A percentile compares a stretch with the other conserved stretches of the same genome.
phyloP scores from a whole-genome alignment of 2,113 vertebrate species.

The Ctenomys sociabilis region DNA sequence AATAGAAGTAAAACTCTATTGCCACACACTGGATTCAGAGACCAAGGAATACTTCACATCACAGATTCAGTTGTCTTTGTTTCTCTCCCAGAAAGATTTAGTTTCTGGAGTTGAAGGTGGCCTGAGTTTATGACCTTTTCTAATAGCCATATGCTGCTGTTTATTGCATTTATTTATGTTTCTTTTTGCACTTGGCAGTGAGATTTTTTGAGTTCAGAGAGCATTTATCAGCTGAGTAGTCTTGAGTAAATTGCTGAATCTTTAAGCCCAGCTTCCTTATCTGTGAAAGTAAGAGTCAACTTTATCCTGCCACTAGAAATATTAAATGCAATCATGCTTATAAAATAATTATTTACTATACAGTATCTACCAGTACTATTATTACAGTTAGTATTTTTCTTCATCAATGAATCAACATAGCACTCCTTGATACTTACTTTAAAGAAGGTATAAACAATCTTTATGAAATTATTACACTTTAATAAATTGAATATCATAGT shows the following conservation, averaged over 20 bases:
- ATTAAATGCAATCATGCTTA: background rate
- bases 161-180: background rate
- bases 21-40: background rate
- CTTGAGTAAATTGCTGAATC: background rate
- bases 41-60: background rate
- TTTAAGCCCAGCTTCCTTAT: background rate
- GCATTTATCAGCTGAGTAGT: background rate
- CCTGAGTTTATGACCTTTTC: background rate
- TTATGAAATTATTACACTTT: background rate
- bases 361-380: background rate
- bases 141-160: background rate
- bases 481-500: background rate
- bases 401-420: background rate
- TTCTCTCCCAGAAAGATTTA: background rate
- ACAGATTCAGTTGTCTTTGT: background rate
- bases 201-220: background rate
- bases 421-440: background rate
- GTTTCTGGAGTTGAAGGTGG: constrained; percentile 1
- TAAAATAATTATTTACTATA: background rate
- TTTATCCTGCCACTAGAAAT: background rate
- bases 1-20: background rate
- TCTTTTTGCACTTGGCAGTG: background rate
- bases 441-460: background rate
- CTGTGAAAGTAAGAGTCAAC: background rate
- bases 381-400: background rate